Base-by-base conservation (phyloP, 2,797 vertebrate genomes). In the Harpagifer antarcticus region DNA sequence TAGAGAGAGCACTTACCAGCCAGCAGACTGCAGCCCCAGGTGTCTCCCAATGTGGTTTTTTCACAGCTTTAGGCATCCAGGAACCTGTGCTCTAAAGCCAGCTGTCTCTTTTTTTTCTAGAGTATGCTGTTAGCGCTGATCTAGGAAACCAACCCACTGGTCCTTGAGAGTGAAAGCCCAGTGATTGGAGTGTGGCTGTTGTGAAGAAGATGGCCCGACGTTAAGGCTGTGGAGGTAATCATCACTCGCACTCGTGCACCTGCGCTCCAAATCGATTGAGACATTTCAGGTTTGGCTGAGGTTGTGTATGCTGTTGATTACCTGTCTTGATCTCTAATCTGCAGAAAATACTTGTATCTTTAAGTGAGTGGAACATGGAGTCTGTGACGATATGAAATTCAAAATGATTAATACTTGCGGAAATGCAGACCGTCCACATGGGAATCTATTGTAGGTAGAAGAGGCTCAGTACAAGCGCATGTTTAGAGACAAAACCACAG, bases 181-280 rank as follows among this genome's bases (percentile, higher is more conserved):
- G 66, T 92, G 91, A 91, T 90, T 92, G 86, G 82, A 91, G 88
- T 82, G 85, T 79, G 86, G 77, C 72, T 27, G 19, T 57, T 72
- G 63, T 77, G 62, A 83, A 86, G 80, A 83, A 76, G 76, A 80
- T 59, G 55, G 79, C 33, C 66, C 57, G 74, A 74, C 42, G 42
- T 74, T 82, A 71, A 82, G 68, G 65, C 62, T 82, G 68, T 85
- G 73, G 83, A 90, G 72, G 66, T 85, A 83, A 87, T 88, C 79
- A 81, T 81, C 61, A 27, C 43, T 1, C n/a, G 54, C 74, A 79
- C 84, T 90, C 55, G 2, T 45, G 54, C 86, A 90, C 80, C 84
- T 88, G 86, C 72, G 64, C 73, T 86, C 15, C 0, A 59, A 84
- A 66, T 79, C 78, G 68, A 61, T 66, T 31, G 69, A 76, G 67